These are phyloP conservation scores for Megastigmus dorsalis DNA, from an alignment of 2,888 invertebrate genomes.

Conservation along the genomic window DNA sequence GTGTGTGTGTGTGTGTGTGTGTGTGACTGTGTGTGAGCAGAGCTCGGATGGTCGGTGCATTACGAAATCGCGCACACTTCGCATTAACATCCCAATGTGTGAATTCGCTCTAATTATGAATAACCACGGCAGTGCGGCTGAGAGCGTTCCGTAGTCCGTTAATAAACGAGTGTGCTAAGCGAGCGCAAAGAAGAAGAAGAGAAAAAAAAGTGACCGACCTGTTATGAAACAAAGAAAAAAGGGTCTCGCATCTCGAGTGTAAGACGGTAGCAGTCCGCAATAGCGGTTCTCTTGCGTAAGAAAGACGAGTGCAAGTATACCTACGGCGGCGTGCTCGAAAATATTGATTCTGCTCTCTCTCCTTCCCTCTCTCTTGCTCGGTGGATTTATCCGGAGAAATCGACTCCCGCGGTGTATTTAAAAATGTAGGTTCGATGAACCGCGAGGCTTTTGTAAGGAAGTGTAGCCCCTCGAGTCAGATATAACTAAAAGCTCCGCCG, in stretches of 20 bases:
- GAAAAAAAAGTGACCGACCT: background rate
- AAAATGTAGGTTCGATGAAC: slow-evolving; percentile 21
- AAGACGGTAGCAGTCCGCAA: background rate
- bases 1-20: no score
- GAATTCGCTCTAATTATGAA: slow-evolving; percentile 26
- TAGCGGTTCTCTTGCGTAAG: slow-evolving; percentile 1
- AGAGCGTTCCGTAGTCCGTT: background rate
- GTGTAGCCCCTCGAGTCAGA: no score
- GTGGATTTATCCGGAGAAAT: slow-evolving; percentile 12
- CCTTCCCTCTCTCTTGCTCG: no score
- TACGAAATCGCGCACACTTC: background rate
- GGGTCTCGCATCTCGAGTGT: background rate
- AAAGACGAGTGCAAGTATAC: slow-evolving; percentile 10
- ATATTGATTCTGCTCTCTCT: slow-evolving; percentile 39
- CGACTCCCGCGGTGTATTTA: slow-evolving; percentile 2
- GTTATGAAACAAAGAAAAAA: background rate
- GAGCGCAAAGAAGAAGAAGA: background rate
- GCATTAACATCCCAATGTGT: background rate
- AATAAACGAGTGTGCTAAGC: slow-evolving; percentile 35
- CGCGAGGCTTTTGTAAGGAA: background rate
- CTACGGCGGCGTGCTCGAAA: background rate
- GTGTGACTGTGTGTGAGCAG: no score
- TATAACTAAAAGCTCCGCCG: background rate
- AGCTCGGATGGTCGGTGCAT: background rate
- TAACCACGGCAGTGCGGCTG: no score